Base-by-base conservation (phyloP, 2,888 invertebrate genomes). In the Cosmorhoe ocellata region DNA sequence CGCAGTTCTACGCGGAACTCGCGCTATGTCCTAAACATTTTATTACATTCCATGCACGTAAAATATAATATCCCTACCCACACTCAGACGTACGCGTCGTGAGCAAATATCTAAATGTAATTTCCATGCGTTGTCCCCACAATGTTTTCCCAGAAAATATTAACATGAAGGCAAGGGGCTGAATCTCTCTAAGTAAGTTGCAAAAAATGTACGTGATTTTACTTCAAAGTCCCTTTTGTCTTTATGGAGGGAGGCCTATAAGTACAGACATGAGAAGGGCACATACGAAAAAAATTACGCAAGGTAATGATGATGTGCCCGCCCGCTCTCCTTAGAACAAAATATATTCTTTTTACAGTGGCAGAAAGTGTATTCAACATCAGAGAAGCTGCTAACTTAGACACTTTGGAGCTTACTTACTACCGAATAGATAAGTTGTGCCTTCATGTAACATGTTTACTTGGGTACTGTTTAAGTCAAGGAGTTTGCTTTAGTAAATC, bases 171-270 rank as follows among this genome's bases (percentile, higher is more conserved):
- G 84, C 81, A 86, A 85, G 88, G 86, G 89, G 84, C 88, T 86
- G 87, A 86, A 84, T 87, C 87, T 88, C 82, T 88, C 84, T 90
- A 89, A 90, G 90, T 90, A 90, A 90, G 89, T 90, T 90, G 89
- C 89, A 90, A 90, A 90, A 90, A 90, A 90, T 89, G 87, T 90
- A 90, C 90, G 90, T 90, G 90, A 90, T 90, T 90, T 90, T 84
- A 90, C 89, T 90, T 89, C 90, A 89, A 90, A 90, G 89, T 89
- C 84, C 83, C 84, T 89, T 90, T 90, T 90, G 90, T 90, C 89
- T 90, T 89, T 89, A 90, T 87, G 84, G 83, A 84, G 81, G 84
- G 79, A 84, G 77, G 81, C 84, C 87, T 89, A 88, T 88, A 87
- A 85, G 87, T 85, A 88, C 86, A 82, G 83, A 76, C 84, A 84